Percentiles rank a stretch among this genome's conserved stretches.
Conservation (phyloP, 1,140 invertebrate species). For the Drosophila seguyi region DNA sequence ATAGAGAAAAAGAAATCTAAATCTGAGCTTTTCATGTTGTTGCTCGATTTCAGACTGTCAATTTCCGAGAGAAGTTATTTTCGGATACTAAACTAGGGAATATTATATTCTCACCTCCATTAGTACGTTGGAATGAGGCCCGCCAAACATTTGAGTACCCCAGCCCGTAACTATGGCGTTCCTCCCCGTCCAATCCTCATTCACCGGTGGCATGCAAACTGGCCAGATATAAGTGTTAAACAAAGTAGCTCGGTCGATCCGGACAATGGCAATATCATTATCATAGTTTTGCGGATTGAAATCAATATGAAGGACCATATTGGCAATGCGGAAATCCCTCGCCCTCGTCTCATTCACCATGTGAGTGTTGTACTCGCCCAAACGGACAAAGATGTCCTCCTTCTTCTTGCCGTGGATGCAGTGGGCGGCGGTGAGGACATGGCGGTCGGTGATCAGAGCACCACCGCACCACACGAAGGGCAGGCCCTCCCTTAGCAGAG, state of each 20-base stretch:
- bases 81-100: background rate
- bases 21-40: background rate
- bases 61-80: background rate
- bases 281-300: conserved; percentile 89
- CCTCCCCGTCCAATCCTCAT: conserved; percentile 87
- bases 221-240: conserved; percentile 94
- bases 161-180: conserved; percentile 91
- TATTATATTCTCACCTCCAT: conserved; percentile 88
- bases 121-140: conserved; percentile 89
- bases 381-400: conserved; percentile 89
- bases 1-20: background rate
- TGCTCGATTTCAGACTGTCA: background rate
- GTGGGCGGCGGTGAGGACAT: conserved; percentile 92
- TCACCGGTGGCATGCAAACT: conserved; percentile 91
- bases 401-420: conserved; percentile 88
- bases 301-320: conserved; percentile 88
- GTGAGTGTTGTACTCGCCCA: conserved; percentile 93
- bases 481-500: conserved; percentile 87
- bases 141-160: conserved; percentile 90
- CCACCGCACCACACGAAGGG: conserved; percentile 90
- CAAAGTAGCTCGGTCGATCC: conserved; percentile 88
- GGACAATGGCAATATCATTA: conserved; percentile 93
- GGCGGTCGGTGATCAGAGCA: conserved; percentile 91
- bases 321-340: conserved; percentile 88
- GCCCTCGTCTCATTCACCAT: conserved; percentile 88